Evolutionary conservation across 2,113 vertebrate genomes (phyloP), one percentile per base, ranked within the genome.

Genomic region (Arizona elegans): DNA sequence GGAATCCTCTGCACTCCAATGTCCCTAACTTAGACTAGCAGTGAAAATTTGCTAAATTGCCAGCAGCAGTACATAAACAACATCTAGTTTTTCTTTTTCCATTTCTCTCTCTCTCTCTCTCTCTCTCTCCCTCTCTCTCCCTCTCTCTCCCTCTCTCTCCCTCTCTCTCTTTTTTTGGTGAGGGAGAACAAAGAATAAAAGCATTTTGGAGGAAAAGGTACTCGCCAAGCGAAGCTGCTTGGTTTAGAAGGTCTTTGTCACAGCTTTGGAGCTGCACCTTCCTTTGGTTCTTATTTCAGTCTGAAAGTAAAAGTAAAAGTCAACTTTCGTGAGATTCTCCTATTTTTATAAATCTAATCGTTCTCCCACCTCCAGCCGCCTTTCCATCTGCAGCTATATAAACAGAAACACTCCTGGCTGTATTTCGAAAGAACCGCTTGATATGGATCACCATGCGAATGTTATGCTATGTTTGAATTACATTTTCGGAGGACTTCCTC

Each of bases 321-420:
- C 29, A 92, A 92, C 86, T 91, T 70, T 26, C 95, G 86, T 85
- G 88, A 65, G 33, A 4, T 12, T 12, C 59, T 8, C 24, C 4
- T 24, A 10, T 43, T 0, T 29, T 1, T 53, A 7, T 23, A 10
- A 13, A 54, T 17, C 0, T 12, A 56, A 5, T 90, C 93, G 89
- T 23, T 87, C 52, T 33, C 29, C 26, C 54, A 33, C 70, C 0
- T n/a, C 19, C 50, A 81, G 33, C n/a, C 58, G n/a, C 93, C 17
- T n/a, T 86, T 91, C 52, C 2, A 2, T 1, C 93, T 93, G 58
- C 91, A 62, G n/a, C 92, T 55, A 95, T 93, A 87, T 87, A 93
- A 91, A 91, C 93, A 95, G 87, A 94, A 94, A 96, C 94, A 95
- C 62, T 88, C 92, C 43, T 50, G 92, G 21, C 95, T 93, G 92